phyloP scores from a whole-genome alignment of 2,888 invertebrate species.

The Thymelicus lineola region DNA sequence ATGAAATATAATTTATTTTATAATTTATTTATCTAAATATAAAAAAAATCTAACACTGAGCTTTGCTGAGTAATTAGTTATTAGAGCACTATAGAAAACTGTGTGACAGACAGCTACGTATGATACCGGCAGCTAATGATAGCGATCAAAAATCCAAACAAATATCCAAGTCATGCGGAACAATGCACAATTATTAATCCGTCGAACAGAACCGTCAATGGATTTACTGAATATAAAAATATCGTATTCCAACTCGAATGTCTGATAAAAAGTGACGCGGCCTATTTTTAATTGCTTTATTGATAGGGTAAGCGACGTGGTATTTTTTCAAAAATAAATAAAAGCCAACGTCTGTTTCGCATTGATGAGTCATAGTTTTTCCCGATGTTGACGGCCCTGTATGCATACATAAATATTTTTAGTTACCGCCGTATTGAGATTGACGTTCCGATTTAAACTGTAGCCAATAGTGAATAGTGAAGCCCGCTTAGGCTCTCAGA shows the following conservation, averaged over 20 bases:
- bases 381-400: slow-evolving; percentile 45
- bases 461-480: too few species aligned
- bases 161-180: background rate
- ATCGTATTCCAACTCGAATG: background rate
- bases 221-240: slow-evolving; percentile 10
- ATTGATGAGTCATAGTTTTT: slow-evolving; percentile 53
- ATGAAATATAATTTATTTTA: too few species aligned
- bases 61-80: background rate
- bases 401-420: slow-evolving; percentile 56
- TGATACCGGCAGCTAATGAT: background rate
- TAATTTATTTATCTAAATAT: too few species aligned
- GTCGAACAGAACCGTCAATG: slow-evolving; percentile 8
- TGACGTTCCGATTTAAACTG: slow-evolving; percentile 40
- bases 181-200: background rate
- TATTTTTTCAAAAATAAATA: slow-evolving; percentile 62
- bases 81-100: background rate
- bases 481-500: background rate
- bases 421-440: slow-evolving; percentile 45
- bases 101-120: background rate
- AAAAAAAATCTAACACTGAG: background rate
- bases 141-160: background rate
- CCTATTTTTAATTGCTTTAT: slow-evolving; percentile 54
- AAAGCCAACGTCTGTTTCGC: slow-evolving; percentile 63
- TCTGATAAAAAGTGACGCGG: slow-evolving; percentile 16
- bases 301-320: slow-evolving; percentile 46